Conservation (phyloP, 2,797 vertebrate genomes). For the Microchirus variegatus region DNA sequence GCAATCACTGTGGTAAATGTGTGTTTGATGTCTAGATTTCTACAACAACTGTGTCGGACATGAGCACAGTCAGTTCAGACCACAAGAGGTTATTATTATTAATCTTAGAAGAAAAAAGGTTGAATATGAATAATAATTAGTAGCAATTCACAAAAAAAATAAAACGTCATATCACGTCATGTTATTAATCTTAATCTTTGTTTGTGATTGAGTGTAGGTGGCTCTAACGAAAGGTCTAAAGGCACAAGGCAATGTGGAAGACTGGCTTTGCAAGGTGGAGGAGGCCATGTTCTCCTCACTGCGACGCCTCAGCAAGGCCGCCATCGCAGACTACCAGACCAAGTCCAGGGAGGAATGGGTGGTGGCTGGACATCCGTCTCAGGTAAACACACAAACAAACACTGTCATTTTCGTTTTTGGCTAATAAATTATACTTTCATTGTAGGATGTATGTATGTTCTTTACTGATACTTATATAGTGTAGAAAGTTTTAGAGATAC, state of each 20-base stretch:
- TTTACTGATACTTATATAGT: too few relatives aligned
- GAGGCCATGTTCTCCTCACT: constrained; percentile 88
- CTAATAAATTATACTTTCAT: too few relatives aligned
- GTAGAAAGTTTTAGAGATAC: too few relatives aligned
- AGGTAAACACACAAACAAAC: constrained; percentile 48
- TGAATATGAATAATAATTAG: not conserved
- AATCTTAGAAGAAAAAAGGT: not conserved
- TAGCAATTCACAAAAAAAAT: not conserved
- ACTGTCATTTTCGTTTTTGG: not conserved
- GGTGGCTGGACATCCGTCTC: constrained; percentile 86
- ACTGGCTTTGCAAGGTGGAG: constrained; percentile 90
- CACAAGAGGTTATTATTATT: not conserved
- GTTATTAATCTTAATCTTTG: too few relatives aligned
- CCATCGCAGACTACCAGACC: constrained; percentile 85
- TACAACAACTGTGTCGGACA: not conserved
- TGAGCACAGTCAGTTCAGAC: not conserved
- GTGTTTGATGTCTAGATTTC: constrained; percentile 9
- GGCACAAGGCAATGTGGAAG: constrained; percentile 89
- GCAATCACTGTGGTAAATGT: not conserved
- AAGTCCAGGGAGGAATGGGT: constrained; percentile 84
- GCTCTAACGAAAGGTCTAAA: constrained; percentile 86
- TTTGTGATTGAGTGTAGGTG: constrained; percentile 73
- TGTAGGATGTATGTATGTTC: too few relatives aligned
- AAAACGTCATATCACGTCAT: too few relatives aligned
- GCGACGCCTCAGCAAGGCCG: constrained; percentile 83